Base-by-base conservation (phyloP, 2,797 vertebrate genomes). In the Balearica regulorum region DNA sequence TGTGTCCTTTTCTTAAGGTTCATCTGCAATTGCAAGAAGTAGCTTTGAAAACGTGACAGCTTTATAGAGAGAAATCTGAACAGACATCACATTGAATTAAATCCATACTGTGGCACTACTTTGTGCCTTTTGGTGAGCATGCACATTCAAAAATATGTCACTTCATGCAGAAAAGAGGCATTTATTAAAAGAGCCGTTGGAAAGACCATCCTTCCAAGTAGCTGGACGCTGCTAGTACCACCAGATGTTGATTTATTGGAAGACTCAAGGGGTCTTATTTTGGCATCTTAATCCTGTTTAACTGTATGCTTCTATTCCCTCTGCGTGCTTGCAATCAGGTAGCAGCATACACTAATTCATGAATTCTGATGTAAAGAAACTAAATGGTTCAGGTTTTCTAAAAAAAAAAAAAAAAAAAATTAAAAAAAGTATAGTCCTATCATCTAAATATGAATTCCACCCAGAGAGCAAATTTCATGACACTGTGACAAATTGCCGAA, bases 41-140 rank as follows among this genome's bases (percentile, higher is more conserved):
- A 89, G 72, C 64, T 91, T 85, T 94, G 87, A 80, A 89, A 96
- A 95, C 72, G 55, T 86, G 77, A 55, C 68, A 89, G 37, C 39
- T 86, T 89, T 90, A 83, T 81, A 89, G 54, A 62, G 37, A 83
- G 49, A 94, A 90, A 84, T 39, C 49, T 86, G 43, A 91, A 55
- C 25, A 91, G 72, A 83, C 46, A 68, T 51, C 22, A n/a, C 43
- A 71, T 71, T 85, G 58, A 94, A 82, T 93, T 92, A 82, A 90
- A 64, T 92, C 72, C 54, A 93, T 86, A 53, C 80, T 84, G 49
- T 79, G 66, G 51, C 66, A 82, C 57, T 89, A 7, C 33, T 90
- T 90, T 76, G 28, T 93, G 66, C 75, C 66, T 79, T 84, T 89
- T 1, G 1, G 55, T 84, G 81, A 89, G 41, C 16, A 0, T 66